These are phyloP conservation scores for Acheta domesticus DNA, from an alignment of 2,888 invertebrate species.

Conservation along the genomic window DNA sequence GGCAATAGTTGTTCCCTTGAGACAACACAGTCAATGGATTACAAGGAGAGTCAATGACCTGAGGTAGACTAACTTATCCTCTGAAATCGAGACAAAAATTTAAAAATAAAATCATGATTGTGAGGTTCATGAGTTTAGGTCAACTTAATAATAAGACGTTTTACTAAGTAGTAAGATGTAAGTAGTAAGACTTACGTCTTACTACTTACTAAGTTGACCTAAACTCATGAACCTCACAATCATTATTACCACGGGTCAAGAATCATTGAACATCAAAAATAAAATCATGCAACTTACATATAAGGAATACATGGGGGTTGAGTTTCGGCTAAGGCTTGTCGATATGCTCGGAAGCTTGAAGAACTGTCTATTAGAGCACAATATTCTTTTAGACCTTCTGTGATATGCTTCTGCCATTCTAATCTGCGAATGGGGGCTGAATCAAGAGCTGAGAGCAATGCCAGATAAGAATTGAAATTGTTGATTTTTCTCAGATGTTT, in stretches of 20 bases:
- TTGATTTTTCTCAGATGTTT: conserved; percentile 94
- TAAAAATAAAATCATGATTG: conserved; percentile 23
- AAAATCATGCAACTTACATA: conserved; percentile 67
- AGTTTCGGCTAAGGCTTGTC: conserved; percentile 89
- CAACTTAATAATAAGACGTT: too few relatives aligned
- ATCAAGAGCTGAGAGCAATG: conserved; percentile 91
- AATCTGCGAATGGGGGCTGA: conserved; percentile 90
- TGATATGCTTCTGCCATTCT: conserved; percentile 90
- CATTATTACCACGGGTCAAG: too few relatives aligned
- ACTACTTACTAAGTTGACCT: too few relatives aligned
- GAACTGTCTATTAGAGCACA: conserved; percentile 95
- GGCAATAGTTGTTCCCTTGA: too few relatives aligned
- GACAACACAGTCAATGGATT: too few relatives aligned
- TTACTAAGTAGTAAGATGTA: too few relatives aligned
- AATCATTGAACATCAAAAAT: too few relatives aligned
- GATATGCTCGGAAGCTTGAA: conserved; percentile 95
- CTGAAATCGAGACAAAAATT: not conserved
- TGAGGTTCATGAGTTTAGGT: too few relatives aligned
- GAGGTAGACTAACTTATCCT: not conserved
- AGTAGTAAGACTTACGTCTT: too few relatives aligned
- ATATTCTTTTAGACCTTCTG: conserved; percentile 90
- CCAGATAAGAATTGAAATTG: conserved; percentile 98
- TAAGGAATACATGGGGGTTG: conserved; percentile 98
- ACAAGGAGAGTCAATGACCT: not conserved
- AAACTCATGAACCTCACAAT: too few relatives aligned